These are phyloP conservation scores for Parapsyche elsis DNA, from an alignment of 1,140 invertebrate species.

Conservation along the genomic window DNA sequence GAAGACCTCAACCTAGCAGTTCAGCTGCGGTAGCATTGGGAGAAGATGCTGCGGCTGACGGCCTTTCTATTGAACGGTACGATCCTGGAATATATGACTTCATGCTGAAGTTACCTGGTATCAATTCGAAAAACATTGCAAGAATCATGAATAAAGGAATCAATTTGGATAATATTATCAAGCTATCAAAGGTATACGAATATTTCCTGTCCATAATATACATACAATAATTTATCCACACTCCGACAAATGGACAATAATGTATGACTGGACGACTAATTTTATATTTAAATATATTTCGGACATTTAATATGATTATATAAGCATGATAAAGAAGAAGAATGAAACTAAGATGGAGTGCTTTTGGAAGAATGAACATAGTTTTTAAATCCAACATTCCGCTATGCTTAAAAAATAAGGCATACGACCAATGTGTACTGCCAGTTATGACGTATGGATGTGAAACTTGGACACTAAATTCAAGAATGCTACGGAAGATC, in stretches of 20 bases:
- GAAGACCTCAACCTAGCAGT: conserved; percentile 81
- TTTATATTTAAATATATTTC: conserved; percentile 40
- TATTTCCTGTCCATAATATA: neutral
- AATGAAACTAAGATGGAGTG: neutral
- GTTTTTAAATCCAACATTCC: no score
- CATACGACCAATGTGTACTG: no score
- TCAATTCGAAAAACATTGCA: conserved; percentile 88
- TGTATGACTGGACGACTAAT: neutral
- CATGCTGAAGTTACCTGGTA: conserved; percentile 88
- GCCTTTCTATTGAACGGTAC: conserved; percentile 75
- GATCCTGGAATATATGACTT: conserved; percentile 87
- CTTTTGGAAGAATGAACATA: no score
- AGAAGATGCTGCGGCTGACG: conserved; percentile 70
- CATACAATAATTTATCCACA: no score
- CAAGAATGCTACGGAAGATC: no score
- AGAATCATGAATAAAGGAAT: conserved; percentile 82
- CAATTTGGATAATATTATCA: conserved; percentile 74
- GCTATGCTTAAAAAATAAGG: no score
- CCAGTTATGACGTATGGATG: no score
- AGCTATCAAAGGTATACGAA: conserved; percentile 66
- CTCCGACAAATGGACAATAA: no score
- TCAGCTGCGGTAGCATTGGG: conserved; percentile 75
- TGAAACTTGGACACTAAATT: no score
- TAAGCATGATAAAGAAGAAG: no score
- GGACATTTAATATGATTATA: no score